phyloP scores from a whole-genome alignment of 2,888 invertebrate genomes.

The Zele albiditarsus region DNA sequence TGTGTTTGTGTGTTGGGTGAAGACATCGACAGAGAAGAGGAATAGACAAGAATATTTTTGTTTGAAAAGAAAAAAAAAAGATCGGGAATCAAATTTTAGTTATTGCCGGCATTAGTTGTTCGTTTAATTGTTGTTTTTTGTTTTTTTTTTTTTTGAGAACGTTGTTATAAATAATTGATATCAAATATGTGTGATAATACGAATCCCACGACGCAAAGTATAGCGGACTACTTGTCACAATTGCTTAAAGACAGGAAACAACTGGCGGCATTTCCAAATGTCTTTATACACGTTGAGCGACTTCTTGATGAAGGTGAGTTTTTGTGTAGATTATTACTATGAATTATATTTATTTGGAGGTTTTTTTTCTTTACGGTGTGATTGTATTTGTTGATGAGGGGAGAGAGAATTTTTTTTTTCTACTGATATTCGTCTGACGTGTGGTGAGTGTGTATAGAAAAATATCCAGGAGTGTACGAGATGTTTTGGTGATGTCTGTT shows the following conservation, averaged over 20 bases:
- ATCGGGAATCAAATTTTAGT: not conserved
- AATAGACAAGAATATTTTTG: too few species aligned
- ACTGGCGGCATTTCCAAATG: slow-evolving; percentile 99
- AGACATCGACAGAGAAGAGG: slow-evolving; percentile 3
- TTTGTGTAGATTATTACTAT: slow-evolving; percentile 28
- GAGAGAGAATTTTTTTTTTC: not conserved
- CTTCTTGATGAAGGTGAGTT: slow-evolving; percentile 98
- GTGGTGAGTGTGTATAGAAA: not conserved
- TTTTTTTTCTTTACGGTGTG: not conserved
- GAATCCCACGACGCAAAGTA: slow-evolving; percentile 89
- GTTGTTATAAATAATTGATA: slow-evolving; percentile 29
- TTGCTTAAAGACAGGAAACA: slow-evolving; percentile 99
- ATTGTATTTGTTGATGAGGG: not conserved
- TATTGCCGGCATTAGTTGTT: slow-evolving; percentile 4
- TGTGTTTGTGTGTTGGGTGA: not conserved
- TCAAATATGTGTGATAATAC: slow-evolving; percentile 69
- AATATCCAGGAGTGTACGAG: not conserved
- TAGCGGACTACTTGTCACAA: slow-evolving; percentile 99
- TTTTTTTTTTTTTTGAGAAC: slow-evolving; percentile 18
- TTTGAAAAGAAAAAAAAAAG: not conserved
- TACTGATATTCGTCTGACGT: not conserved
- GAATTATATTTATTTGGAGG: not conserved
- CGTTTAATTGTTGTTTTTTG: slow-evolving; percentile 6
- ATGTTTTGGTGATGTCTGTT: not conserved
- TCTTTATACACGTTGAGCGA: slow-evolving; percentile 99